Conservation (phyloP, 2,888 invertebrate species). For the Phrixothrix hirtus region DNA sequence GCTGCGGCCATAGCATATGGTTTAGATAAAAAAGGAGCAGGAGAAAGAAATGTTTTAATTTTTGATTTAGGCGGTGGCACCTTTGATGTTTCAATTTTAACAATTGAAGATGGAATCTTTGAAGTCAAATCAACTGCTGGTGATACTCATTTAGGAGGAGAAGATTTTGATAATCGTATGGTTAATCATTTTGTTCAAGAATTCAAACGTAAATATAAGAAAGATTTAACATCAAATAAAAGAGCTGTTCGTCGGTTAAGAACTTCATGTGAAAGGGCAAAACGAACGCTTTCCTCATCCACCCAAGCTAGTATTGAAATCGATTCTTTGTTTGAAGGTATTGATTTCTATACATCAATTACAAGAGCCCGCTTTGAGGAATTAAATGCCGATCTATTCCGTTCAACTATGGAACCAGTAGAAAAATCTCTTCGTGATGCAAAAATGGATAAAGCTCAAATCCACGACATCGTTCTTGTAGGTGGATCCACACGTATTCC, state of each 20-base stretch:
- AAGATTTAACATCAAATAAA: conserved; percentile 55
- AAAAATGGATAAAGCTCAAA: conserved; percentile 63
- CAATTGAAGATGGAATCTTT: conserved; percentile 68
- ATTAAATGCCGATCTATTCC: conserved; percentile 65
- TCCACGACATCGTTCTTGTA: conserved; percentile 63
- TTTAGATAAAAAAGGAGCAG: too few relatives aligned
- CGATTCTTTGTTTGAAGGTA: conserved; percentile 63
- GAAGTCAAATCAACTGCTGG: conserved; percentile 65
- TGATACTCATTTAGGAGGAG: conserved; percentile 61
- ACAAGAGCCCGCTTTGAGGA: conserved; percentile 69
- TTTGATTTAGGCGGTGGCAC: conserved; percentile 64
- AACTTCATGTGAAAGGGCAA: conserved; percentile 67
- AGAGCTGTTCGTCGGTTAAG: conserved; percentile 64
- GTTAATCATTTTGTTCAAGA: conserved; percentile 60
- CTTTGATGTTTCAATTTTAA: conserved; percentile 72
- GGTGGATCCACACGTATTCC: conserved; percentile 74
- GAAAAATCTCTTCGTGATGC: conserved; percentile 67
- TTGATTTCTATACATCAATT: conserved; percentile 64
- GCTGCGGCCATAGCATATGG: too few relatives aligned
- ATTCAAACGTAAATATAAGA: conserved; percentile 61
- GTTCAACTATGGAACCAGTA: conserved; percentile 66
- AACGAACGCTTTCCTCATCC: conserved; percentile 62
- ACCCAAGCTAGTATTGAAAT: conserved; percentile 65
- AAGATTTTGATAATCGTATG: conserved; percentile 62
- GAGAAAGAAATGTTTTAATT: conserved; percentile 54